These are phyloP conservation scores for Mnemiopsis leidyi DNA, from an alignment of 37 sponge, comb jelly and placozoan genomes.

Conservation along the genomic window DNA sequence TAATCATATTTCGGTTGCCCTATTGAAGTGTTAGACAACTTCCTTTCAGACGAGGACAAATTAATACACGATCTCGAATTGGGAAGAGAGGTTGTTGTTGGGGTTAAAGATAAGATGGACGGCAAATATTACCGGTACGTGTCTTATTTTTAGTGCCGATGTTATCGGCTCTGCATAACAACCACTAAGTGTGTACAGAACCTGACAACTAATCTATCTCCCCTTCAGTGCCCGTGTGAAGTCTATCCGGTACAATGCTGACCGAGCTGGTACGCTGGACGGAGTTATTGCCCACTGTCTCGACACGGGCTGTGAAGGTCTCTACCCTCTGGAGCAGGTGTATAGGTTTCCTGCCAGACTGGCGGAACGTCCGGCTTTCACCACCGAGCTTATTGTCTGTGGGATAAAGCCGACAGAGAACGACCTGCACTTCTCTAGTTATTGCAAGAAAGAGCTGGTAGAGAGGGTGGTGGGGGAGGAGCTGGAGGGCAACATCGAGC, in stretches of 20 bases:
- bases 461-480: not conserved
- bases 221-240: not conserved
- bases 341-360: conserved; percentile 16
- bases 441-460: not conserved
- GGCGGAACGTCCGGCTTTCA: not conserved
- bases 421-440: conserved; percentile 15
- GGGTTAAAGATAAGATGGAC: not conserved
- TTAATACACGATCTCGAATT: not conserved
- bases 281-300: not conserved
- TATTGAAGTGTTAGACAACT: too few relatives aligned
- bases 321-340: not conserved
- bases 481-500: conserved; percentile 56
- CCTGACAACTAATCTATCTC: too few relatives aligned
- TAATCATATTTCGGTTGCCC: too few relatives aligned
- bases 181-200: too few relatives aligned
- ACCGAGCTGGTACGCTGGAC: not conserved
- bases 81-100: not conserved
- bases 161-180: too few relatives aligned
- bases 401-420: conserved; percentile 6
- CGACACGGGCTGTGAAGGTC: conserved; percentile 40
- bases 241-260: conserved; percentile 4
- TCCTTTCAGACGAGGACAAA: not conserved
- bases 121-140: not conserved
- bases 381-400: conserved; percentile 57
- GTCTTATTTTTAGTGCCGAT: too few relatives aligned